phyloP scores from a whole-genome alignment of 1,140 invertebrate genomes.

The Drosophila rufa region DNA sequence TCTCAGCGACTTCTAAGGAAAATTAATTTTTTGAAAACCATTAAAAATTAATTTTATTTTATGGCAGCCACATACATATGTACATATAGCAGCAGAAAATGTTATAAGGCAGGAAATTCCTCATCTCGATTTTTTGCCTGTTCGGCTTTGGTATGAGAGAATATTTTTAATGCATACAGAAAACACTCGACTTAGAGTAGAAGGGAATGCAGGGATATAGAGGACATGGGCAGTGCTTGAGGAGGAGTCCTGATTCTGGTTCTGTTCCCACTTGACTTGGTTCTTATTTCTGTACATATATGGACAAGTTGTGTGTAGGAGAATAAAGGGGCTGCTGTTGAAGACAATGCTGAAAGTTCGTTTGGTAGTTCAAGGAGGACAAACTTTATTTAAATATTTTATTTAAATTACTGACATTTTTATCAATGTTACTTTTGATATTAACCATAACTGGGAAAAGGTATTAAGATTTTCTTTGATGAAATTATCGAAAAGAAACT shows the following conservation, averaged over 20 bases:
- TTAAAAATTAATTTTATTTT: conserved; percentile 83
- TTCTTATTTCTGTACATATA: conserved; percentile 60
- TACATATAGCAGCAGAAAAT: conserved; percentile 42
- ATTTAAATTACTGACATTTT: background rate
- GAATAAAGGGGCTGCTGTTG: background rate
- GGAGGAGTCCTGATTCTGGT: conserved; percentile 50
- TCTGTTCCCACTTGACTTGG: conserved; percentile 71
- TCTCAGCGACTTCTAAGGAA: conserved; percentile 63
- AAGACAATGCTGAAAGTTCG: conserved; percentile 13
- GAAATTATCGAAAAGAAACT: too few relatives aligned
- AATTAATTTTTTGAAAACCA: conserved; percentile 81
- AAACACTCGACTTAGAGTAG: conserved; percentile 58
- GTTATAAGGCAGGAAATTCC: conserved; percentile 48
- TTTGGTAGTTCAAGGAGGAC: background rate
- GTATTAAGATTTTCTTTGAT: background rate
- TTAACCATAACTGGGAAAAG: too few relatives aligned
- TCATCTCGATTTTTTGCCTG: conserved; percentile 3
- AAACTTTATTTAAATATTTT: background rate
- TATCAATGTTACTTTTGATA: too few relatives aligned
- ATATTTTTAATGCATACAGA: conserved; percentile 78
- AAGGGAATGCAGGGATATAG: background rate
- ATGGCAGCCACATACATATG: conserved; percentile 37
- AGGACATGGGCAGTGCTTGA: conserved; percentile 29
- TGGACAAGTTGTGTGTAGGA: background rate
- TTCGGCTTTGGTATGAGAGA: conserved; percentile 55